Base-by-base conservation (phyloP, 2,113 vertebrate species). In the Marmota monax region DNA sequence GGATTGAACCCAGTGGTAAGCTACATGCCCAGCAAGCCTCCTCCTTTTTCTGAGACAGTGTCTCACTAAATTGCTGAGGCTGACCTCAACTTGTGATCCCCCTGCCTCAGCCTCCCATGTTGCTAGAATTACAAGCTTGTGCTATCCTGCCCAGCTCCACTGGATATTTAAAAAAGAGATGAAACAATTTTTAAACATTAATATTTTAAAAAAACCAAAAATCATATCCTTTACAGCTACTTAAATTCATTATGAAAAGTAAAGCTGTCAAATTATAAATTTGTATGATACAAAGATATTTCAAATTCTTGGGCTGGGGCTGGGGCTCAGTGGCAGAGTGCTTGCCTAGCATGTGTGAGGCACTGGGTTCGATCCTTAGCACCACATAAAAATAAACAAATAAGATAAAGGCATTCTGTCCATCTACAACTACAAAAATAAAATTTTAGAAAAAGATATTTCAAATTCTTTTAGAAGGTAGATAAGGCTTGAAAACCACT, bases 161-260 rank as follows among this genome's bases (percentile, higher is more conserved):
- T 82, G 37, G 45, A 67, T 77, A 80, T 48, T 90, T 87, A 56
- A 78, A 89, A 18, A 79, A 67, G 5, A 22, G 1, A 63, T 58
- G 39, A 74, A 90, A 77, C 1, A 67, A 18, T 65, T 90, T 92
- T 84, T 37, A 83, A 95, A 88, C 80, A 34, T 63, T 53, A 74
- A 23, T 70, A 79, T 77, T 72, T 58, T 61, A 4, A 76, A 8
- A 18, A 88, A 42, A 77, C 25, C 12, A 29, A 76, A 96, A 97
- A 45, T 69, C 29, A 85, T 56, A 90, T 32, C 51, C 48, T 95
- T 76, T 76, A 12, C 48, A 93, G 20, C 39, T 58, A 72, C 73
- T 92, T 93, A 84, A 79, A 84, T 69, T 61, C 82, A 88, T 83
- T 84, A 92, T 78, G 39, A 90, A 83, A 84, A 70, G 18, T 12